Evolutionary conservation across 2,797 vertebrate genomes (phyloP).

Genomic region (Yasuhikotakia modesta): DNA sequence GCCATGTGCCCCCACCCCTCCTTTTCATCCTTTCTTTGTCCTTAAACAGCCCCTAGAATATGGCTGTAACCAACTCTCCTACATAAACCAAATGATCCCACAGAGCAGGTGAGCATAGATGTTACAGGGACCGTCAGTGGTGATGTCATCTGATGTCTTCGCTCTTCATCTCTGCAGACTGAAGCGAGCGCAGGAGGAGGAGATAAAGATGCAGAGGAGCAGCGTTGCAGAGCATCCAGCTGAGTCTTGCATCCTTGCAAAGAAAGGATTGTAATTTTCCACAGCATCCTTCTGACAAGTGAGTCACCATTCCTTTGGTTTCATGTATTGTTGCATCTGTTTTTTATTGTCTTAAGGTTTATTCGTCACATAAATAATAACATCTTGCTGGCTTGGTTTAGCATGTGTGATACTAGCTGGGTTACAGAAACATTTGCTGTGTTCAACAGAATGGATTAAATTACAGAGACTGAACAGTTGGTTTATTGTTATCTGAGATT

Average conservation of each 20-base stretch:
- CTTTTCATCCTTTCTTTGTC: slow-evolving; percentile 27
- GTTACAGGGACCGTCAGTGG: slow-evolving; percentile 55
- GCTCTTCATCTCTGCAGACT: slow-evolving; percentile 53
- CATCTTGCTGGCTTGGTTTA: slow-evolving; percentile 49
- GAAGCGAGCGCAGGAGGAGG: slow-evolving; percentile 61
- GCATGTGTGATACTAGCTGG: slow-evolving; percentile 57
- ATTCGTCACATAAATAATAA: slow-evolving; percentile 22
- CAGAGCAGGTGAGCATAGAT: slow-evolving; percentile 23
- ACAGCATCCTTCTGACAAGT: slow-evolving; percentile 12
- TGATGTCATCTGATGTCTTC: slow-evolving; percentile 73
- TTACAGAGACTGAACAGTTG: neutral
- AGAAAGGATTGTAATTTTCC: slow-evolving; percentile 20
- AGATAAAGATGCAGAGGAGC: slow-evolving; percentile 36
- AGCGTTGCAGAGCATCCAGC: slow-evolving; percentile 28
- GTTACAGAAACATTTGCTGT: neutral
- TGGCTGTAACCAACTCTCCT: slow-evolving; percentile 8
- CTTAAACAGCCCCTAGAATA: neutral
- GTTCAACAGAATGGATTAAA: slow-evolving; percentile 11
- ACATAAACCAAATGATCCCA: slow-evolving; percentile 1
- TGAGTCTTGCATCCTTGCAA: neutral
- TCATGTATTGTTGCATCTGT: slow-evolving; percentile 14
- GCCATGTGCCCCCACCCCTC: slow-evolving; percentile 17
- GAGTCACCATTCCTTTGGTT: slow-evolving; percentile 17
- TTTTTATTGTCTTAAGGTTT: slow-evolving; percentile 5
- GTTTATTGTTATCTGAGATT: neutral